Percentiles rank a stretch among this genome's conserved stretches.
phyloP scores from a whole-genome alignment of 1,140 invertebrate genomes.

The Pachypeltis micranthus region DNA sequence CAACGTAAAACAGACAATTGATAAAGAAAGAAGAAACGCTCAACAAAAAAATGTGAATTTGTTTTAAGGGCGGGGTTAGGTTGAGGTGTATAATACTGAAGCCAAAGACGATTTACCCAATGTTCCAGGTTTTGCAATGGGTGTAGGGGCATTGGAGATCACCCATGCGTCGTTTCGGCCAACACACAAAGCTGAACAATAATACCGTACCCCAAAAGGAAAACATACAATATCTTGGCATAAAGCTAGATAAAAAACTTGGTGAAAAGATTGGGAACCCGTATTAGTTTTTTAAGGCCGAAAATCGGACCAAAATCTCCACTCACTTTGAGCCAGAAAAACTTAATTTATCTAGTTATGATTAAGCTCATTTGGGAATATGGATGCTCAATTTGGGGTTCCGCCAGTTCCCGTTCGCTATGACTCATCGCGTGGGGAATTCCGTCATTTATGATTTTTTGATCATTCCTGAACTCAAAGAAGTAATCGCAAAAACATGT shows the following conservation, averaged over 20 bases:
- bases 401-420: background rate
- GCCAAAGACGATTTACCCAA: too few species aligned
- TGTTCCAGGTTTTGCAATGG: too few species aligned
- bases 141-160: too few species aligned
- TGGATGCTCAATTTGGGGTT: background rate
- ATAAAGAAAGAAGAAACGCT: too few species aligned
- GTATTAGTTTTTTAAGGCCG: background rate
- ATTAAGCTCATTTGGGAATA: background rate
- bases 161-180: too few species aligned
- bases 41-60: too few species aligned
- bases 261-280: too few species aligned
- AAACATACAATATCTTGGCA: background rate
- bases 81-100: too few species aligned
- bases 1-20: too few species aligned
- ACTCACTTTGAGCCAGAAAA: background rate
- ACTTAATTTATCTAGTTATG: background rate
- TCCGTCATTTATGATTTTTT: background rate
- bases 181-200: too few species aligned
- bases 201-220: background rate
- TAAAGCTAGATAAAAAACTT: background rate
- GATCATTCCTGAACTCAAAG: background rate
- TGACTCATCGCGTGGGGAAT: background rate
- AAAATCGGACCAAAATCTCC: background rate
- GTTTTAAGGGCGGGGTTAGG: too few species aligned
- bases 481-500: background rate